These are phyloP conservation scores for Portevinia maculata DNA, from an alignment of 2,888 invertebrate species.

Conservation along the genomic window DNA sequence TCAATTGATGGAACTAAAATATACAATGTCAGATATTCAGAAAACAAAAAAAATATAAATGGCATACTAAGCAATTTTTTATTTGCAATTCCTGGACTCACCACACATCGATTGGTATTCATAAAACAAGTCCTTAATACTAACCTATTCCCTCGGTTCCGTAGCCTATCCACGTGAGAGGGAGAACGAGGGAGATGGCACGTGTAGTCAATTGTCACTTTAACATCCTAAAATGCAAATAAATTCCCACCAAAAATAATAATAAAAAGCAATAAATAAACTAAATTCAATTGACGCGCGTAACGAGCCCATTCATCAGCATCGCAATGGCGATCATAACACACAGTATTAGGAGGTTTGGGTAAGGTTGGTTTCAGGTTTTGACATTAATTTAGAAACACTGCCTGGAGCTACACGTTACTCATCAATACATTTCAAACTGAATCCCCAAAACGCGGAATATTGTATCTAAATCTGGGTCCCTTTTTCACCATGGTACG, in stretches of 20 bases:
- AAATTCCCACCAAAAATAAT: constrained; percentile 19
- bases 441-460: constrained; percentile 42
- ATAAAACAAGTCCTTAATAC: constrained; percentile 19
- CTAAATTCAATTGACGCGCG: constrained; percentile 61
- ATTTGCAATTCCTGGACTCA: constrained; percentile 18
- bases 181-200: background rate
- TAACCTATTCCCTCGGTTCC: background rate
- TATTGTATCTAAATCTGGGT: constrained; percentile 6
- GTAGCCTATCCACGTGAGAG: constrained; percentile 9
- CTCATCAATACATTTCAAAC: constrained; percentile 60
- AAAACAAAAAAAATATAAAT: constrained; percentile 7
- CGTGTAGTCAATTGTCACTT: constrained; percentile 51
- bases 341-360: background rate
- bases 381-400: constrained; percentile 67
- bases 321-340: constrained; percentile 53
- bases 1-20: background rate
- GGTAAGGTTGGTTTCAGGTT: constrained; percentile 23
- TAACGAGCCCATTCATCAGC: constrained; percentile 38
- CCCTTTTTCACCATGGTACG: background rate
- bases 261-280: constrained; percentile 63
- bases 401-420: constrained; percentile 8
- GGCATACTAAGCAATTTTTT: too few species aligned
- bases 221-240: constrained; percentile 50
- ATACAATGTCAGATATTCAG: background rate
- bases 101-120: constrained; percentile 30